These are phyloP conservation scores for Harpalus rufipes DNA, from an alignment of 2,888 invertebrate species.

Conservation along the genomic window DNA sequence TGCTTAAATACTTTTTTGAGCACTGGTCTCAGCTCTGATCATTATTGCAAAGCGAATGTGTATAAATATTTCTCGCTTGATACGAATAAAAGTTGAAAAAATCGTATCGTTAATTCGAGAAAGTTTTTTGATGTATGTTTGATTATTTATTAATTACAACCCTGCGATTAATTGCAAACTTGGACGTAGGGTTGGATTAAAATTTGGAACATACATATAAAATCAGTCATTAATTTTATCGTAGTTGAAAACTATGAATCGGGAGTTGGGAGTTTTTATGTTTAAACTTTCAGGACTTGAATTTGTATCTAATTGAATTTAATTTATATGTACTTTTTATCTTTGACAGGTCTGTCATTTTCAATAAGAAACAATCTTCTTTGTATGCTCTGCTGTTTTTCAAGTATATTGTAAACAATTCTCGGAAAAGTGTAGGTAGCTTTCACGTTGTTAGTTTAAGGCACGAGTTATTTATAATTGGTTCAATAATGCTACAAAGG, in stretches of 20 bases:
- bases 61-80: constrained; percentile 35
- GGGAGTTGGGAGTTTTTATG: constrained; percentile 22
- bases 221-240: constrained; percentile 41
- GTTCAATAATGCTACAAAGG: not conserved
- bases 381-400: not conserved
- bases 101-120: constrained; percentile 1
- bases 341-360: not conserved
- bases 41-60: constrained; percentile 3
- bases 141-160: constrained; percentile 49
- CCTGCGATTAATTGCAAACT: constrained; percentile 50
- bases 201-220: constrained; percentile 38
- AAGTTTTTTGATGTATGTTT: constrained; percentile 43
- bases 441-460: not conserved
- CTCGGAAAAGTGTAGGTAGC: not conserved
- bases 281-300: not conserved
- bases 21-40: no score
- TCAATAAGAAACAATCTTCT: not conserved
- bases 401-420: not conserved
- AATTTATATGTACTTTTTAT: not conserved
- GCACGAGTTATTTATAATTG: not conserved
- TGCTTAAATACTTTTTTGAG: no score
- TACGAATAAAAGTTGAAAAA: not conserved
- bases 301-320: constrained; percentile 23
- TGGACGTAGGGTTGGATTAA: constrained; percentile 39
- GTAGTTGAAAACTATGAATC: constrained; percentile 23